Evolutionary conservation across 1,140 invertebrate genomes (phyloP).

Genomic region (Ooceraea biroi): DNA sequence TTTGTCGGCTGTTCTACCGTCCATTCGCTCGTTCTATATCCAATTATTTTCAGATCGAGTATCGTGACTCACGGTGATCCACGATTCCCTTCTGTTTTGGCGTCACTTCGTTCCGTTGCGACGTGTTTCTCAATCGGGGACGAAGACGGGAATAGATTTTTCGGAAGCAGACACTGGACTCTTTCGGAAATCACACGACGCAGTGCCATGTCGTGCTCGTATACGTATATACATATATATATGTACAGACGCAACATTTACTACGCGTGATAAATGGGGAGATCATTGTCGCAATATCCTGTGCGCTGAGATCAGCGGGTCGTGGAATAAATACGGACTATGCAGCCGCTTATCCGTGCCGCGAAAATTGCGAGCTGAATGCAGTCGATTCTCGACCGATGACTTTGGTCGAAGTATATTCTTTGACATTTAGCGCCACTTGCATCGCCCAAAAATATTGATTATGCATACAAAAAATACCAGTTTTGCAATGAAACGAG

Average conservation of each 20-base stretch:
- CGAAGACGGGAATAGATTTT: slow-evolving; percentile 24
- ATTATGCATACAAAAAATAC: neutral
- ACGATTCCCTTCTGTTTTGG: slow-evolving; percentile 11
- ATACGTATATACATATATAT: neutral
- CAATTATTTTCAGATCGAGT: slow-evolving; percentile 27
- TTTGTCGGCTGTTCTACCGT: neutral
- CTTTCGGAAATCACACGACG: neutral
- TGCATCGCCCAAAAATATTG: neutral
- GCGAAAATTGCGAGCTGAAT: neutral
- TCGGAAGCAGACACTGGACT: slow-evolving; percentile 10
- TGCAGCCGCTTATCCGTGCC: neutral
- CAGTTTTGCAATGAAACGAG: neutral
- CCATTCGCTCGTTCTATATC: no score
- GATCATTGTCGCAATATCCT: slow-evolving; percentile 59
- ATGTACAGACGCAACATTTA: slow-evolving; percentile 24
- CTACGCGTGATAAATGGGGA: slow-evolving; percentile 29
- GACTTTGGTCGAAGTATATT: neutral
- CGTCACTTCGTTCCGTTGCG: neutral
- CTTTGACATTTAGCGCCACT: neutral
- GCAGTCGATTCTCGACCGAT: neutral
- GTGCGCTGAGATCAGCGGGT: slow-evolving; percentile 38
- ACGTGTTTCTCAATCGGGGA: neutral
- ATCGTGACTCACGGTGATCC: slow-evolving; percentile 32
- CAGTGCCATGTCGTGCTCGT: slow-evolving; percentile 2
- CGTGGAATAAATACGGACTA: slow-evolving; percentile 38